A percentile compares a stretch with the other conserved stretches of the same genome.
Conservation (phyloP, 2,113 vertebrate genomes). For the Cygnus buccinator region DNA sequence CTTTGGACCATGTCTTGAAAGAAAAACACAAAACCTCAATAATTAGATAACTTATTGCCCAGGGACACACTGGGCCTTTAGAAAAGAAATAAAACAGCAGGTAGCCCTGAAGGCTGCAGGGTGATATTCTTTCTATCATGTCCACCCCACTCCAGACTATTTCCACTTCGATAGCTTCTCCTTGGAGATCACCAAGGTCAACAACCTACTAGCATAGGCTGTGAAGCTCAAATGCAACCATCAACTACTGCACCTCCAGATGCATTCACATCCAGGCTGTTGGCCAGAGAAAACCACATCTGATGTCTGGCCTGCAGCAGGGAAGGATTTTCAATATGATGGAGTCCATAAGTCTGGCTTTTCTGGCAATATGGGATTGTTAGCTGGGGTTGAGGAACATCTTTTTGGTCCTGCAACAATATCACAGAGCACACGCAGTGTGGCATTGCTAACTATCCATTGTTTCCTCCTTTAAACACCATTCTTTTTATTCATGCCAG, state of each 20-base stretch:
- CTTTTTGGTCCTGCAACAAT: background rate
- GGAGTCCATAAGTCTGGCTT: background rate
- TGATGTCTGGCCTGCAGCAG: background rate
- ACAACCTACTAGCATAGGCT: background rate
- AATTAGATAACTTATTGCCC: background rate
- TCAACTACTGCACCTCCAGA: background rate
- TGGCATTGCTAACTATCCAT: constrained; percentile 29
- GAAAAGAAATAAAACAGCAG: background rate
- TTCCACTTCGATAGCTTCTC: background rate
- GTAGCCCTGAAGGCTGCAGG: background rate
- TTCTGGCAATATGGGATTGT: background rate
- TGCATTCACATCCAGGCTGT: background rate
- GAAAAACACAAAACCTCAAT: background rate
- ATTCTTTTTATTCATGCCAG: background rate
- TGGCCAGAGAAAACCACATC: background rate
- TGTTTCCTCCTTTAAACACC: constrained; percentile 32
- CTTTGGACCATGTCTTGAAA: constrained; percentile 83
- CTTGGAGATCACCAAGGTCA: background rate
- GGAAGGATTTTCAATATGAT: background rate
- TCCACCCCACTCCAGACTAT: background rate
- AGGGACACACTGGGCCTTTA: background rate
- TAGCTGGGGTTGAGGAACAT: background rate
- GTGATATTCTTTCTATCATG: background rate
- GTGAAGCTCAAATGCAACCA: background rate
- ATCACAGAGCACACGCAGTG: background rate